Evolutionary conservation across 2,797 vertebrate genomes (phyloP).

Genomic region (Gadopsis bispinosus): DNA sequence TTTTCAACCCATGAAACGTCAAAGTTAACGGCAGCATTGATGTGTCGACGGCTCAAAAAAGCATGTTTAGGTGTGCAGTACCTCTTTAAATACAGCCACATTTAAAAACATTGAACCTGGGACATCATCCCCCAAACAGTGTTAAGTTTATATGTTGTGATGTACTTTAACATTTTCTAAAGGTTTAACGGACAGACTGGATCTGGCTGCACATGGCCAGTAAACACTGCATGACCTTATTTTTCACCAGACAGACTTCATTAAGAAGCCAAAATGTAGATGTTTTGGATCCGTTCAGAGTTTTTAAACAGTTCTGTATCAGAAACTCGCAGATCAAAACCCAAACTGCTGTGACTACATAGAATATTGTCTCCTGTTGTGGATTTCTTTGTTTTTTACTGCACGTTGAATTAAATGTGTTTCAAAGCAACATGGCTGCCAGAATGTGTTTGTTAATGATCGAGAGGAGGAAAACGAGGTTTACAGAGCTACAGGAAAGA

Average conservation of each 20-base stretch:
- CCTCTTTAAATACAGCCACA: background rate
- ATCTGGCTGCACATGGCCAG: background rate
- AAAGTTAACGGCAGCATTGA: too few species aligned
- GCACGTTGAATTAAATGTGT: conserved; percentile 39
- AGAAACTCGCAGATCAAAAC: background rate
- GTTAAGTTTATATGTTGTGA: background rate
- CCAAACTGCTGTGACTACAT: conserved; percentile 23
- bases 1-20: too few species aligned
- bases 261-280: background rate
- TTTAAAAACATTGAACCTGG: background rate
- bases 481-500: background rate
- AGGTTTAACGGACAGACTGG: background rate
- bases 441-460: background rate
- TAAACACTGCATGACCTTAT: background rate
- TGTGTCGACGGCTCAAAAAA: too few species aligned
- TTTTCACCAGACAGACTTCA: background rate
- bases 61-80: too few species aligned
- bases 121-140: background rate
- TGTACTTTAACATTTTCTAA: background rate
- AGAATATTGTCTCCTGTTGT: background rate
- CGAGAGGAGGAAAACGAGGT: background rate
- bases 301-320: background rate
- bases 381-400: background rate
- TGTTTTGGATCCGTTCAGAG: background rate
- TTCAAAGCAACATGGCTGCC: conserved; percentile 13